Evolutionary conservation across 2,888 invertebrate genomes (phyloP), one percentile per base, ranked within the genome.

Genomic region (Oscheius sp.): DNA sequence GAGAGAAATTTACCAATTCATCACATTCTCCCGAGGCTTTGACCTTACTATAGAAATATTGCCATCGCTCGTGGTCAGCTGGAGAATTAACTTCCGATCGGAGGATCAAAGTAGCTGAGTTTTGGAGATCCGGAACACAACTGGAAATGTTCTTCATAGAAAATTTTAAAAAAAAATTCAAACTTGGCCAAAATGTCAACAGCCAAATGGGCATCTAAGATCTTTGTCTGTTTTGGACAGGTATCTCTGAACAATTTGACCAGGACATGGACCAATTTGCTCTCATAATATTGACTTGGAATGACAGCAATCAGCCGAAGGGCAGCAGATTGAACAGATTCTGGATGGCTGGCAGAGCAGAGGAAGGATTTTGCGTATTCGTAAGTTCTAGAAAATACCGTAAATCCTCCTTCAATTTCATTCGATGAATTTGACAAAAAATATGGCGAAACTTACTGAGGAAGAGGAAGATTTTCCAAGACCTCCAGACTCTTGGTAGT

Each of bases 191-290:
- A 66, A 25, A 77, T 78, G 53, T 81, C 79, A 27, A 79, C 70
- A 1, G 82, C 82, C 31, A 79, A 15, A 65, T 78, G 75, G n/a
- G 80, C 77, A 29, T 77, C 71, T 3, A 64, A 25, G 4, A 75
- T 74, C 17, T 76, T 58, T n/a, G 78, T 71, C 3, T 61, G 27
- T 17, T 52, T 55, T 6, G 75, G 73, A 50, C 82, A 82, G 0
- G 78, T 80, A 67, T 82, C 75, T 4, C 82, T 74, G 81, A 82
- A 82, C 20, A 79, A 25, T 6, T 58, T 66, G n/a, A 81, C 68
- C 17, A 81, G 72, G n/a, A 65, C 65, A 12, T 69, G 64, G 34
- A 71, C 73, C 3, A 79, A 52, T 71, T 81, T 70, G 1, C 61
- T 58, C 10, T 75, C 72, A 34, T 78, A 80, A 27, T 70, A 42